Evolutionary conservation across 2,797 vertebrate species (phyloP), one percentile per base, ranked within the genome.

Genomic region (Rhinogobio ventralis): DNA sequence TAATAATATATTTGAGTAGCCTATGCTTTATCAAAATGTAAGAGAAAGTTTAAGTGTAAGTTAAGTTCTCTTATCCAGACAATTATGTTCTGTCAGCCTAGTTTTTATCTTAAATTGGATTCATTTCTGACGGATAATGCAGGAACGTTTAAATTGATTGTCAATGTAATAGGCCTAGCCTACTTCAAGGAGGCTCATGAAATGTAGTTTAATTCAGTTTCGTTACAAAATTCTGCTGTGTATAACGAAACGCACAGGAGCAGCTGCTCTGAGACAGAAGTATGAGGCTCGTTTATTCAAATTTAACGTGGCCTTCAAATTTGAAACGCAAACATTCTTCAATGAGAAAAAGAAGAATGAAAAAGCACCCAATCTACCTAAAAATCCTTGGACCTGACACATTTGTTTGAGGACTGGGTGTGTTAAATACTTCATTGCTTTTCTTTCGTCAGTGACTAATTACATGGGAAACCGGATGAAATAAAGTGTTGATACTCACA

Each of bases 401-500:
- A 8, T 45, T 42, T 62, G 55, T 79, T 79, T 79, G 42, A 33
- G 60, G 39, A 66, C 76, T 66, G 46, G 76, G 42, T 79, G 66
- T 71, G 66, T 71, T 57, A 49, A 33, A 60, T 71, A n/a, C 45
- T 79, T 28, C 1, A 8, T 15, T 30, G 30, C 15, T 85, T 49
- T 77, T 53, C 33, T 55, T 75, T 64, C 45, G 25, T 64, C 19
- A 5, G 75, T 67, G 60, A 74, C 19, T 53, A 46, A 81, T 30
- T 74, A 7, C 39, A 51, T 11, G 20, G 19, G 42, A 39, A 73
- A 67, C 67, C 20, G n/a, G 2, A 11, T 73, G 13, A 72, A 73
- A 60, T 33, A 1, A 74, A 82, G 3, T 14, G 71, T 20, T 60
- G 28, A 53, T 83, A 90, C 90, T 89, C 84, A 90, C 90, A 53